Evolutionary conservation across 2,888 invertebrate species (phyloP).

Genomic region (Tachina fera): DNA sequence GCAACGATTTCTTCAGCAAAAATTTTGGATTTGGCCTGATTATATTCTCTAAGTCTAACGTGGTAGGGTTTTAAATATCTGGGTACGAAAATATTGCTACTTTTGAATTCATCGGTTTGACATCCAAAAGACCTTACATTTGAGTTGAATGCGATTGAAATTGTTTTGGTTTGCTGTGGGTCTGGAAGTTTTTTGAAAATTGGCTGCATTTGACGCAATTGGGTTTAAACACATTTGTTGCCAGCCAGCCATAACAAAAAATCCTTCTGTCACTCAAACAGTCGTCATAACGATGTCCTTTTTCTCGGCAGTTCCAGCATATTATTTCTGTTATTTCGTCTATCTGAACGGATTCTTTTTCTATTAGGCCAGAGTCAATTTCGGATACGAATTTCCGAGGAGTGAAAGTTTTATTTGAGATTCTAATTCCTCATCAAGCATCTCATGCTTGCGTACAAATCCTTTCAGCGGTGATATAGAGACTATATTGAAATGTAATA

Average conservation of each 20-base stretch:
- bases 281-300: conserved; percentile 15
- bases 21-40: not conserved
- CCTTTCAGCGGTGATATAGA: conserved; percentile 1
- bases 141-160: conserved; percentile 15
- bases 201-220: conserved; percentile 6
- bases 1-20: conserved; percentile 2
- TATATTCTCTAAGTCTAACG: too few relatives aligned
- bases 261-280: conserved; percentile 25
- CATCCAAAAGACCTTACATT: conserved; percentile 10
- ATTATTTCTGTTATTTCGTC: conserved; percentile 11
- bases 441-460: conserved; percentile 12
- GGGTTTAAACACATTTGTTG: conserved; percentile 23
- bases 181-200: conserved; percentile 33
- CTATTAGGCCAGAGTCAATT: not conserved
- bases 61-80: not conserved
- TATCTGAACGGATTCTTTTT: not conserved
- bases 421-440: conserved; percentile 1
- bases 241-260: conserved; percentile 40
- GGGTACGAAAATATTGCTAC: not conserved
- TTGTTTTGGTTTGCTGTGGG: not conserved
- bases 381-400: too few relatives aligned
- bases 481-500: conserved; percentile 23
- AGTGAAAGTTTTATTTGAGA: too few relatives aligned
- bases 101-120: conserved; percentile 7
- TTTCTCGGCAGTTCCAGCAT: conserved; percentile 36